Evolutionary conservation across 2,113 vertebrate genomes (phyloP), one percentile per base, ranked within the genome.

Genomic region (Alligator sinensis): DNA sequence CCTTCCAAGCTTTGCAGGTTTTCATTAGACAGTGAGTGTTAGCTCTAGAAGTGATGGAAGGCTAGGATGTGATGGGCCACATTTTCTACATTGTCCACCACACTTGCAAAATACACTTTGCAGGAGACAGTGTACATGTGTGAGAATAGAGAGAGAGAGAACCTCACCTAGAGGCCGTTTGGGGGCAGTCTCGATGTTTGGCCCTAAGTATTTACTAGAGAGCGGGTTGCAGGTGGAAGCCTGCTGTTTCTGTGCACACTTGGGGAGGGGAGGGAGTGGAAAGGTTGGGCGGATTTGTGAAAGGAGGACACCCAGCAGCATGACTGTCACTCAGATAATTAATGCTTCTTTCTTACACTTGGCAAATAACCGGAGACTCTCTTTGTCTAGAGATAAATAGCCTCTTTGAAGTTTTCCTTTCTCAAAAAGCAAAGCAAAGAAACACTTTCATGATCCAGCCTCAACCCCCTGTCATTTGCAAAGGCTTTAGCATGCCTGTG

Each of bases 361-460:
- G 91, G 95, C 88, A 95, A 96, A 96, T 95, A 91, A 28, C 84
- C 82, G 18, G 77, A 87, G 17, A 91, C 86, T 96, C 95, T 95
- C 93, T 96, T 97, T 97, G 95, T 92, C 82, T 79, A 87, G 92
- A 92, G 92, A 92, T 92, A 92, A 96, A 93, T 91, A 89, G 86
- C 86, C 77, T 82, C 91, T 97, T 97, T 96, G 96, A 97, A 97
- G 92, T 95, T 96, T 87, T 92, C 88, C 87, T 84, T 88, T 95
- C 95, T 96, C 94, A 87, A 91, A 88, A 96, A 93, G 94, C 77
- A 97, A 96, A 96, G 93, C 94, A 94, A 95, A 96, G 96, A 94
- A 96, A 93, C 93, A 94, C 88, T 94, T 97, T 92, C 94, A 94
- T 89, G 88, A 93, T 90, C 91, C 47, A 2, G 28, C 83, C 95